Evolutionary conservation across 2,113 vertebrate genomes (phyloP).

Genomic region (Anarhynchus alexandrinus): DNA sequence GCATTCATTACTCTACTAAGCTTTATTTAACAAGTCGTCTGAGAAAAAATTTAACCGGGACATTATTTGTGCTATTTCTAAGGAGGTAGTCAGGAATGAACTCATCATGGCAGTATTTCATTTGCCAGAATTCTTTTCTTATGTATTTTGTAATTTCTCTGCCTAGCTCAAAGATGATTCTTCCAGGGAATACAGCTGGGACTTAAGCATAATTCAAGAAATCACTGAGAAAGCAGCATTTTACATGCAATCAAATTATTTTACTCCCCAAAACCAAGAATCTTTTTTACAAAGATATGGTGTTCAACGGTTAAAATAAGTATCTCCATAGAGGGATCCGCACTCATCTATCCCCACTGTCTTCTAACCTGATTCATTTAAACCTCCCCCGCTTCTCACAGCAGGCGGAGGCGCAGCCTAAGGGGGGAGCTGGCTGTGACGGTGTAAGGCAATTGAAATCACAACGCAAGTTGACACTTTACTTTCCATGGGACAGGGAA

Average conservation of each 20-base stretch:
- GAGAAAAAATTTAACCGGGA: neutral
- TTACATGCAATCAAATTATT: neutral
- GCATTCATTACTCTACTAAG: neutral
- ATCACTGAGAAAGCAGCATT: neutral
- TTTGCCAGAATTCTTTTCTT: neutral
- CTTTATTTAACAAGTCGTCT: neutral
- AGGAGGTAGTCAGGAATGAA: neutral
- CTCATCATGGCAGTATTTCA: neutral
- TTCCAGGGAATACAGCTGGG: neutral
- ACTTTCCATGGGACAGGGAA: neutral
- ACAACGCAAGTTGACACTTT: neutral
- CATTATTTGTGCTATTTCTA: neutral
- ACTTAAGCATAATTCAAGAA: neutral
- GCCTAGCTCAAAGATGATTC: neutral
- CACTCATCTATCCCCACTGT: neutral
- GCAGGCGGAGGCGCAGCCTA: neutral
- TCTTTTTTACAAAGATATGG: neutral
- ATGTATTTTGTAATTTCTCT: neutral
- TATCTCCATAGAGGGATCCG: neutral
- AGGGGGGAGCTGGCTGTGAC: rapidly evolving
- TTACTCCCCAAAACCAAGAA: neutral
- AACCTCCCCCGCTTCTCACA: neutral
- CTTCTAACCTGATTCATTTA: neutral
- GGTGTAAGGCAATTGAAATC: neutral
- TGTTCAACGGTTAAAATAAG: neutral